A percentile compares a stretch with the other conserved stretches of the same genome.
These are phyloP conservation scores for Maniola jurtina DNA, from an alignment of 1,140 invertebrate species.

Conservation along the genomic window DNA sequence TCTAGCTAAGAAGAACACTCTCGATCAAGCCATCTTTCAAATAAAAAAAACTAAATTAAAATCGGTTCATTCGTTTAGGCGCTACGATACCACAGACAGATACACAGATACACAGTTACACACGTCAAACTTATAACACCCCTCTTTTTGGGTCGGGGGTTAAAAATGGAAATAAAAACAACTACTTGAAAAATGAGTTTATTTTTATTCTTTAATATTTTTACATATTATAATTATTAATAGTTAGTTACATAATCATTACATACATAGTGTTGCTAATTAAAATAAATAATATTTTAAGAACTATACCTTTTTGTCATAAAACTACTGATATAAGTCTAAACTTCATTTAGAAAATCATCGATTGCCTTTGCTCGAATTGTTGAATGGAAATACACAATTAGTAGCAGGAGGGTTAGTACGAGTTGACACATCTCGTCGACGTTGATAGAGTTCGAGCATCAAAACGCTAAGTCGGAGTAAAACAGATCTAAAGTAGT, in stretches of 20 bases:
- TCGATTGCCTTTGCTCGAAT: background rate
- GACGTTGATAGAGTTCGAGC: no score
- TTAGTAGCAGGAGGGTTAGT: background rate
- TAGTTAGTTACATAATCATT: constrained; percentile 35
- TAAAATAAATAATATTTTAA: background rate
- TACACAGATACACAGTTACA: no score
- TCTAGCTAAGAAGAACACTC: no score
- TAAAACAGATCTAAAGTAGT: no score
- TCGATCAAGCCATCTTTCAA: no score
- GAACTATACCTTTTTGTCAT: background rate
- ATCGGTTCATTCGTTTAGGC: no score
- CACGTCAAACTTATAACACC: no score
- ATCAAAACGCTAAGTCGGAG: no score
- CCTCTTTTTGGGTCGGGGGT: no score
- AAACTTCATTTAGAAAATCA: background rate
- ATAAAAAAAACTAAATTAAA: no score
- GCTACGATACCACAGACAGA: no score
- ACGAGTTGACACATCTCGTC: background rate
- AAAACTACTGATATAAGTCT: background rate
- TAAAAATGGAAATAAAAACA: constrained; percentile 14
- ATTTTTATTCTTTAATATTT: constrained; percentile 29
- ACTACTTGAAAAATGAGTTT: constrained; percentile 48
- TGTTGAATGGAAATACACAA: background rate
- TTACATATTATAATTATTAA: constrained; percentile 23
- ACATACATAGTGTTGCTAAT: background rate